phyloP scores from a whole-genome alignment of 2,113 vertebrate genomes.

The Hiodon alosoides region DNA sequence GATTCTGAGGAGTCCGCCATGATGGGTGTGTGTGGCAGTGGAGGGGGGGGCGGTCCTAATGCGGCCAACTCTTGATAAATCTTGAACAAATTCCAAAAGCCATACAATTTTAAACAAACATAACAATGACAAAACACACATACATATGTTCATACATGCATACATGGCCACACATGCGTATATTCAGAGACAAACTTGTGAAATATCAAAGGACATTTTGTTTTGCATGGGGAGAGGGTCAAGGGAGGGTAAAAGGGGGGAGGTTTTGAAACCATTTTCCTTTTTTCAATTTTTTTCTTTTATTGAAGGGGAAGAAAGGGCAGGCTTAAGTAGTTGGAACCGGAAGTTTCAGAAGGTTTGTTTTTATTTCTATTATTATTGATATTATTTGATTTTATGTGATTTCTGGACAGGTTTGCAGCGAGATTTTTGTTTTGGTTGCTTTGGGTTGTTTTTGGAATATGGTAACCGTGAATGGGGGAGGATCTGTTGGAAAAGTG shows the following conservation, averaged over 20 bases:
- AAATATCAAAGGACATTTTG: slow-evolving; percentile 60
- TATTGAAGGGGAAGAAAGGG: slow-evolving; percentile 29
- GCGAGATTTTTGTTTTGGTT: slow-evolving; percentile 47
- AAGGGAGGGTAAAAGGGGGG: slow-evolving; percentile 47
- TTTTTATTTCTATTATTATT: slow-evolving; percentile 64
- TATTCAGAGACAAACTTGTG: slow-evolving; percentile 58
- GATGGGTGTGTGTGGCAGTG: slow-evolving; percentile 62
- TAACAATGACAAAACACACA: slow-evolving; percentile 45
- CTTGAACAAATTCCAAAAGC: slow-evolving; percentile 77
- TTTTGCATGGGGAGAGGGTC: slow-evolving; percentile 64
- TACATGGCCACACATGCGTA: slow-evolving; percentile 50
- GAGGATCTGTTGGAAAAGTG: slow-evolving; percentile 33
- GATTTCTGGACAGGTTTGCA: slow-evolving; percentile 58
- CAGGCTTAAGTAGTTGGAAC: slow-evolving; percentile 47
- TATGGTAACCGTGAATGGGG: slow-evolving; percentile 48
- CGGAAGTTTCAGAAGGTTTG: slow-evolving; percentile 62
- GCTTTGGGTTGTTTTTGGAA: slow-evolving; percentile 51
- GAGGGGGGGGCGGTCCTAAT: slow-evolving; percentile 65
- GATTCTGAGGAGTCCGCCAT: slow-evolving; percentile 71
- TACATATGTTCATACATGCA: slow-evolving; percentile 8
- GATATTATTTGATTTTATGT: slow-evolving; percentile 64
- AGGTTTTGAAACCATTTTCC: slow-evolving; percentile 43
- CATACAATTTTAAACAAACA: slow-evolving; percentile 71
- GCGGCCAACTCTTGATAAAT: slow-evolving; percentile 92
- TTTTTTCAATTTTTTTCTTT: slow-evolving; percentile 50